Evolutionary conservation across 35 echinoderm and acorn worm genomes (phyloP).

Genomic region (Heliocidaris tuberculata): DNA sequence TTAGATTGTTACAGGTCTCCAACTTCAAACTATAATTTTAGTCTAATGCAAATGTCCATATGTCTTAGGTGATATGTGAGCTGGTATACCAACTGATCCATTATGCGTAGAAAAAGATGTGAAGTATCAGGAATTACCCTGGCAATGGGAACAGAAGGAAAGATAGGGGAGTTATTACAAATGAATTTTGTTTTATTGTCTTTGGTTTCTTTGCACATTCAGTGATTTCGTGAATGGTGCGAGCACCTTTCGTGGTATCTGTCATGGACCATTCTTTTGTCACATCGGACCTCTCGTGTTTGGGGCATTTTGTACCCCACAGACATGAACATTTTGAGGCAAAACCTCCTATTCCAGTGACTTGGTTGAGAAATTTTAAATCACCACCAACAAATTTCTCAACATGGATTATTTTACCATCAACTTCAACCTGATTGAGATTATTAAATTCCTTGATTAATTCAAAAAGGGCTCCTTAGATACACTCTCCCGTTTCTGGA

Average conservation of each 20-base stretch:
- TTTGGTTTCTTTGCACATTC: conserved; percentile 65
- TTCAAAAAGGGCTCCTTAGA: conserved; percentile 45
- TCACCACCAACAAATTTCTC: conserved; percentile 63
- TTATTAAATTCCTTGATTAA: conserved; percentile 59
- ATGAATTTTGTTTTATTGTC: conserved; percentile 66
- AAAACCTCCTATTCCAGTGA: conserved; percentile 66
- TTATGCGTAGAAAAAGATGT: conserved; percentile 65
- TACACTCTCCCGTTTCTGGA: conserved; percentile 66
- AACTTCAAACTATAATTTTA: too few relatives aligned
- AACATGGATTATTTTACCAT: conserved; percentile 34
- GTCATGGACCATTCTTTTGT: too few relatives aligned
- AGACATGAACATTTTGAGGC: conserved; percentile 52
- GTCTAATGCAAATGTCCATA: neutral
- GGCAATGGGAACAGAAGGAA: conserved; percentile 58
- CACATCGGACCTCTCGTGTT: conserved; percentile 45
- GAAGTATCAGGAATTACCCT: conserved; percentile 61
- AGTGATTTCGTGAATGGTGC: too few relatives aligned
- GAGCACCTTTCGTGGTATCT: too few relatives aligned
- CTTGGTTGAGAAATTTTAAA: conserved; percentile 72
- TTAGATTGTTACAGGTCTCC: too few relatives aligned
- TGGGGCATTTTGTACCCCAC: conserved; percentile 78
- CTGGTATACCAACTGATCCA: conserved; percentile 73
- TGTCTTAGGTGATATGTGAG: conserved; percentile 49
- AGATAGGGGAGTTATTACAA: conserved; percentile 50
- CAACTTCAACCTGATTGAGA: conserved; percentile 49